Conservation (phyloP, 2,113 vertebrate genomes). For the Forbesichthys papilliferus region DNA sequence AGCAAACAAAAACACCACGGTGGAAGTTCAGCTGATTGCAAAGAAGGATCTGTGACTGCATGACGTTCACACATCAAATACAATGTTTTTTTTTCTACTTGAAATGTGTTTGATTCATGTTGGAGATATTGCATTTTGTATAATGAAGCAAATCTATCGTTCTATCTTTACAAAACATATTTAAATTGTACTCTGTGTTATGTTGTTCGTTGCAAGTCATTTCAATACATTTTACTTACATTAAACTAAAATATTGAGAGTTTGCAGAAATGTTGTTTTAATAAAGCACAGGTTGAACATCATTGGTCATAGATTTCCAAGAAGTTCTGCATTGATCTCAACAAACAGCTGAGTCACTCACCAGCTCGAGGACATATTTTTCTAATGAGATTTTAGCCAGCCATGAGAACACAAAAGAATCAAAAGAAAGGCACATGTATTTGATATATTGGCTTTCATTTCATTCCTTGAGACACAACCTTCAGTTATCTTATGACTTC, state of each 20-base stretch:
- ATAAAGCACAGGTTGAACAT: slow-evolving; percentile 3
- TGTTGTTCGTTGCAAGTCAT: not conserved
- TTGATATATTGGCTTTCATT: slow-evolving; percentile 50
- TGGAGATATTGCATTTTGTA: not conserved
- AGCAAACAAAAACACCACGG: slow-evolving; percentile 71
- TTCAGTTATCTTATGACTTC: slow-evolving; percentile 69
- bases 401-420: slow-evolving; percentile 47
- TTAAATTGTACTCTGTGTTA: not conserved
- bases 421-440: slow-evolving; percentile 44
- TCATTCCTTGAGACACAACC: slow-evolving; percentile 54
- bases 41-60: slow-evolving; percentile 48
- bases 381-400: slow-evolving; percentile 20
- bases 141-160: not conserved
- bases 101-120: not conserved
- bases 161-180: not conserved
- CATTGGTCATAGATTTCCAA: slow-evolving; percentile 5
- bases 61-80: slow-evolving; percentile 27
- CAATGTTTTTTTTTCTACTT: slow-evolving; percentile 16
- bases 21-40: slow-evolving; percentile 50
- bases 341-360: slow-evolving; percentile 33
- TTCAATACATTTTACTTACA: not conserved
- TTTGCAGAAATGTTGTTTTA: not conserved
- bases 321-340: slow-evolving; percentile 18
- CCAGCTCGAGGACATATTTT: slow-evolving; percentile 34
- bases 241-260: not conserved